A percentile compares a stretch with the other conserved stretches of the same genome.
These are phyloP conservation scores for Acomys russatus DNA, from an alignment of 2,797 vertebrate genomes.

Conservation along the genomic window DNA sequence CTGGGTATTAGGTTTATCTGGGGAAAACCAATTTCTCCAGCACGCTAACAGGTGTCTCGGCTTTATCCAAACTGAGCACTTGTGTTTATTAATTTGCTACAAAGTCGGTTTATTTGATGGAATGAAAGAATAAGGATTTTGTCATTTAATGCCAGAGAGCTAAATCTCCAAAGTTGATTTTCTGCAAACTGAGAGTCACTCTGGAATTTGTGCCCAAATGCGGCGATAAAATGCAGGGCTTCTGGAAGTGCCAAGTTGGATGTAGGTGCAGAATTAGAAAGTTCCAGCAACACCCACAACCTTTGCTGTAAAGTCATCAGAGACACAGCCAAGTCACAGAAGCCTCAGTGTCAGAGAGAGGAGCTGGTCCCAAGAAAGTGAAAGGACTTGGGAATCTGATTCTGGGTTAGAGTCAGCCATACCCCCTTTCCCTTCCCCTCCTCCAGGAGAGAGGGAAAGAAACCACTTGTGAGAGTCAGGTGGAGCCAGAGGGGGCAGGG, in stretches of 20 bases:
- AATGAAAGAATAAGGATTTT: slow-evolving; percentile 25
- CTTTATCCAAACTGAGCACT: slow-evolving; percentile 33
- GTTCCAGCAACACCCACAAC: not conserved
- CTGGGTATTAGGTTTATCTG: slow-evolving; percentile 3
- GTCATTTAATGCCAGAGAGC: slow-evolving; percentile 3
- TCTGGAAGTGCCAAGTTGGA: not conserved
- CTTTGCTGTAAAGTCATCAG: not conserved
- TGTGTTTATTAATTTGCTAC: slow-evolving; percentile 68
- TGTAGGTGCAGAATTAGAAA: not conserved
- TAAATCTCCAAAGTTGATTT: slow-evolving; percentile 43
- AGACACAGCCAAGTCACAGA: not conserved
- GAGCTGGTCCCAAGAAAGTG: not conserved
- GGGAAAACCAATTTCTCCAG: not conserved
- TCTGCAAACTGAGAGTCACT: not conserved
- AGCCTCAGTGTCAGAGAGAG: not conserved
- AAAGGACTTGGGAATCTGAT: not conserved
- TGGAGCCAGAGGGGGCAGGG: accelerated
- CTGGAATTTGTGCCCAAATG: not conserved
- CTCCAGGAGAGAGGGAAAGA: not conserved
- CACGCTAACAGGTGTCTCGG: slow-evolving; percentile 40
- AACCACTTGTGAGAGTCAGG: too few species aligned
- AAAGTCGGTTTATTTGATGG: slow-evolving; percentile 47
- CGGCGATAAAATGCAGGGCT: not conserved
- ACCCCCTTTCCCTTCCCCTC: not conserved
- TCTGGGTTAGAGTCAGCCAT: not conserved